These are phyloP conservation scores for Hylaea fasciaria DNA, from an alignment of 2,888 invertebrate genomes.

Conservation along the genomic window DNA sequence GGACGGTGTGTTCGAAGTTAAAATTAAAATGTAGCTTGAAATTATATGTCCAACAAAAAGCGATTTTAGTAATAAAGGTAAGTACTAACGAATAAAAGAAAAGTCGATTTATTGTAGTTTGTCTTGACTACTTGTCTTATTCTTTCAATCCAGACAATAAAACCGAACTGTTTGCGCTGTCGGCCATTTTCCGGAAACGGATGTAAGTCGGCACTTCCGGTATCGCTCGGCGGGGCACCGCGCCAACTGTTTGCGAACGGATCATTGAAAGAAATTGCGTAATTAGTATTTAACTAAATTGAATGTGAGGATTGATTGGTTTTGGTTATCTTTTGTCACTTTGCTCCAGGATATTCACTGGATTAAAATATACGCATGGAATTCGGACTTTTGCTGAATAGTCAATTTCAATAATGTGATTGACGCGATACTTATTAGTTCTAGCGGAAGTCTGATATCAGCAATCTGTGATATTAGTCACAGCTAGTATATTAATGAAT, in stretches of 20 bases:
- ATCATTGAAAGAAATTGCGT: constrained; percentile 27
- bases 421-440: too few species aligned
- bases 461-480: too few species aligned
- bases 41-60: too few species aligned
- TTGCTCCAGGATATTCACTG: too few species aligned
- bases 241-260: constrained; percentile 59
- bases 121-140: constrained; percentile 36
- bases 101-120: background rate
- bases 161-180: constrained; percentile 61
- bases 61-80: background rate
- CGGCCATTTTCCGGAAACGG: constrained; percentile 72
- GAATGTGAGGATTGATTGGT: background rate
- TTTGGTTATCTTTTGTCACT: too few species aligned
- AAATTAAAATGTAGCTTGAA: too few species aligned
- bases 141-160: constrained; percentile 62
- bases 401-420: too few species aligned
- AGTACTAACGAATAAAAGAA: too few species aligned
- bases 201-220: constrained; percentile 74
- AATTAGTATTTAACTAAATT: constrained; percentile 25
- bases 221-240: constrained; percentile 61
- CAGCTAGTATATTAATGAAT: too few species aligned
- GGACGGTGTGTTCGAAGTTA: background rate
- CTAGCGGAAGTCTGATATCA: too few species aligned
- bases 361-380: constrained; percentile 26
- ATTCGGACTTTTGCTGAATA: too few species aligned